Base-by-base conservation (phyloP, 2,797 vertebrate species). In the Neoniphon sammara region DNA sequence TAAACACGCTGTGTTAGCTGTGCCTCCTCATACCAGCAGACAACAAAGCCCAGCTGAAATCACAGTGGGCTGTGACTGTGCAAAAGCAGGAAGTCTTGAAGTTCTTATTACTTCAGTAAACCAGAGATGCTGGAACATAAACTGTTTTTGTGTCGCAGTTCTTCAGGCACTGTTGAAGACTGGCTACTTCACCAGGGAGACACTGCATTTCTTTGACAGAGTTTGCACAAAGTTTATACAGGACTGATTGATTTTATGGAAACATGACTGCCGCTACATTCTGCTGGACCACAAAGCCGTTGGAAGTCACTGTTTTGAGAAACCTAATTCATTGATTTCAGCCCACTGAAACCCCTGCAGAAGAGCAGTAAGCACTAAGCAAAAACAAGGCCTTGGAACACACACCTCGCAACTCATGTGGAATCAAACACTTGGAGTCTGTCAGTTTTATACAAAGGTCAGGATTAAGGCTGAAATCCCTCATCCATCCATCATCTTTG, bases 241-340 rank as follows among this genome's bases (percentile, higher is more conserved):
- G 27, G 44, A 46, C 12, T 12, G 14, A 46, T 31, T 12, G 14
- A 15, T 1, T 52, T 47, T 61, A 20, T 17, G 5, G 30, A 6
- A 42, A 58, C 15, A 1, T 25, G 20, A 25, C 30, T 27, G 31
- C 71, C 50, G 49, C 27, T 4, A 30, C 34, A 1, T 31, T 21
- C 27, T 36, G 46, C 55, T 53, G 46, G 27, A 70, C 59, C 8
- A 17, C 50, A 64, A 30, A 66, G 49, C n/a, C 34, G 21, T 18
- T 53, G 64, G 30, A 63, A 66, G 15, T 36, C 55, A 34, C 20
- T 23, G 12, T 64, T 60, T 30, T 68, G 27, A 54, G 69, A 74
- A 55, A 17, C 34, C 34, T 31, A 56, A 4, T 49, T 71, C 65
- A 85, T 76, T 73, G 50, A 80, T 59, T 75, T 49, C 12, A 18